Conservation (phyloP, 2,113 vertebrate genomes). For the Crotophaga sulcirostris region DNA sequence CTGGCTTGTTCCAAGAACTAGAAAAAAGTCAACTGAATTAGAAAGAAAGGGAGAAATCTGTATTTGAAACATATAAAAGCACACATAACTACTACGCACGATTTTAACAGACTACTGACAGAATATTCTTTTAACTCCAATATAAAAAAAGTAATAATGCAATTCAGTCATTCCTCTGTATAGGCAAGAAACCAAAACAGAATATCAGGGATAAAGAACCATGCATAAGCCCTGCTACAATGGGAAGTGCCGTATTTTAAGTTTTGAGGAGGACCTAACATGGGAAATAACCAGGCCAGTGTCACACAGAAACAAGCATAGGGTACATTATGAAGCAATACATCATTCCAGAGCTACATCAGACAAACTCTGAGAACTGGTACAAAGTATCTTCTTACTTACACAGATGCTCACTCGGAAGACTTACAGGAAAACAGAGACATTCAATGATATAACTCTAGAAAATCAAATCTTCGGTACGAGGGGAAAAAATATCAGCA, state of each 20-base stretch:
- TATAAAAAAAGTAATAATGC: background rate
- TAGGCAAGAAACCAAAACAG: background rate
- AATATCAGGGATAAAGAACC: background rate
- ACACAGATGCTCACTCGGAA: background rate
- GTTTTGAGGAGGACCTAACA: background rate
- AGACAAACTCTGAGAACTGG: background rate
- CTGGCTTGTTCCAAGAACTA: background rate
- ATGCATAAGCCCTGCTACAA: background rate
- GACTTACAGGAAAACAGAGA: background rate
- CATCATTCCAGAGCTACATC: background rate
- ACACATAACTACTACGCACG: fast-evolving
- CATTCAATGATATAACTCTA: background rate
- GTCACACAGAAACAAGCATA: background rate
- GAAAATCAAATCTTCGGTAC: background rate
- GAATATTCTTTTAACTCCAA: background rate
- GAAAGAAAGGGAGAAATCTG: background rate
- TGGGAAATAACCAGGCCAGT: background rate
- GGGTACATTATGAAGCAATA: background rate
- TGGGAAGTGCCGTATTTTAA: background rate
- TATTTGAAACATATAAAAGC: background rate
- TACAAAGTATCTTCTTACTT: background rate
- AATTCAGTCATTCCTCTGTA: background rate
- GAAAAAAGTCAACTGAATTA: background rate
- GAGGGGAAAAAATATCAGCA: background rate
- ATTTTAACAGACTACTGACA: background rate